A percentile compares a stretch with the other conserved stretches of the same genome.
Conservation (phyloP, 2,113 vertebrate genomes). For the Neogale vison region DNA sequence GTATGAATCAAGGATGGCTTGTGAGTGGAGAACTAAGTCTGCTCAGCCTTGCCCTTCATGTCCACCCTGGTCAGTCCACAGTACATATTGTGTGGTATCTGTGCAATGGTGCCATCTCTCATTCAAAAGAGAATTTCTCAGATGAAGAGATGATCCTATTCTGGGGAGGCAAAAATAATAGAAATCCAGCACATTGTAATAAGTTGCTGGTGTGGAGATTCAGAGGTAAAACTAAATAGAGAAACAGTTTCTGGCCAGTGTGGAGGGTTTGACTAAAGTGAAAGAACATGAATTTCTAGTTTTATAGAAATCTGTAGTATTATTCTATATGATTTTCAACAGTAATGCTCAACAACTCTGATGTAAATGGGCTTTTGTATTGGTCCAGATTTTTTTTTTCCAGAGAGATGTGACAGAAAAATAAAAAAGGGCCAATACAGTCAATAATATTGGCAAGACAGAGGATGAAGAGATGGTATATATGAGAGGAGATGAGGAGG, state of each 20-base stretch:
- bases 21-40: not conserved
- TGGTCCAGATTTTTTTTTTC: not conserved
- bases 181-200: not conserved
- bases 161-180: not conserved
- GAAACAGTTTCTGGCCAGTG: not conserved
- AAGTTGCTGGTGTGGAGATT: not conserved
- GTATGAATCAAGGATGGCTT: not conserved
- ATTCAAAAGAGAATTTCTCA: constrained; percentile 4
- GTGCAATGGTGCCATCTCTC: not conserved
- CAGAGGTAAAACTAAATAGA: not conserved
- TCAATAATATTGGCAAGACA: not conserved
- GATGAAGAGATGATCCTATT: not conserved
- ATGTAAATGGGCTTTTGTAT: not conserved
- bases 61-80: not conserved
- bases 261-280: not conserved
- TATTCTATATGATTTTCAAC: not conserved
- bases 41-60: not conserved
- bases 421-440: not conserved
- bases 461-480: not conserved
- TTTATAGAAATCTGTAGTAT: not conserved
- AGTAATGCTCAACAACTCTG: not conserved
- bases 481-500: not conserved
- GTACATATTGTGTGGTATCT: not conserved
- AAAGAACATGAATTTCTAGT: not conserved
- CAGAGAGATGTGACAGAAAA: not conserved